Conservation (phyloP, 2,888 invertebrate species). For the Drosophila aldrichi region DNA sequence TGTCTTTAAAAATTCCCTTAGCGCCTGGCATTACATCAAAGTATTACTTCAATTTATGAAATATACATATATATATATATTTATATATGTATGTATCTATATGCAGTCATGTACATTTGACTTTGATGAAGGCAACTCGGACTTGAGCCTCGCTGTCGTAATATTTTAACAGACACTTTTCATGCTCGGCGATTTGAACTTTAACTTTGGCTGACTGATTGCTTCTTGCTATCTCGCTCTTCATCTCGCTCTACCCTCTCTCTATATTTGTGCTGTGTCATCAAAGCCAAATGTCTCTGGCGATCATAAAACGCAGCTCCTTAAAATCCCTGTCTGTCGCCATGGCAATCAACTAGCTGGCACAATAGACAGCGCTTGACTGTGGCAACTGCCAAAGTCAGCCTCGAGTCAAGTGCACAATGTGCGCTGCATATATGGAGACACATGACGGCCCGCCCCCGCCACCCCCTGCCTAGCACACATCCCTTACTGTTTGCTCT, state of each 20-base stretch:
- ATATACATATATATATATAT: constrained; percentile 5
- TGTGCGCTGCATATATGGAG: constrained; percentile 27
- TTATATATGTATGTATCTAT: constrained; percentile 3
- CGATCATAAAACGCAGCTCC: constrained; percentile 52
- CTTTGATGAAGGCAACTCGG: constrained; percentile 22
- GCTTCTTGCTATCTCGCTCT: constrained; percentile 9
- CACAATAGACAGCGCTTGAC: constrained; percentile 52
- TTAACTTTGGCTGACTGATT: constrained; percentile 59
- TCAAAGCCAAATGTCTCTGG: constrained; percentile 42
- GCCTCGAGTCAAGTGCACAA: constrained; percentile 52
- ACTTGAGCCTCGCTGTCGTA: constrained; percentile 56
- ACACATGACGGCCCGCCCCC: constrained; percentile 9
- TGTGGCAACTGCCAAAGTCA: constrained; percentile 48
- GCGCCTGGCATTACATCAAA: constrained; percentile 58
- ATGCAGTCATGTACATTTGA: not conserved
- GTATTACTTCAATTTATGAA: constrained; percentile 25
- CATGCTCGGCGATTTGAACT: constrained; percentile 51
- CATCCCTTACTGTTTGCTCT: constrained; percentile 3
- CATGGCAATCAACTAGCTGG: constrained; percentile 47
- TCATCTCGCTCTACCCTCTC: not conserved
- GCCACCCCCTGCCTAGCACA: not conserved
- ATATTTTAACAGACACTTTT: constrained; percentile 74
- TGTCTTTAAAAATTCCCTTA: constrained; percentile 66
- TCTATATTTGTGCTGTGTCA: constrained; percentile 24
- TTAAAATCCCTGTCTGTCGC: constrained; percentile 39